Conservation (phyloP, 1,140 invertebrate genomes). For the Ceratoteleas bidentatus region DNA sequence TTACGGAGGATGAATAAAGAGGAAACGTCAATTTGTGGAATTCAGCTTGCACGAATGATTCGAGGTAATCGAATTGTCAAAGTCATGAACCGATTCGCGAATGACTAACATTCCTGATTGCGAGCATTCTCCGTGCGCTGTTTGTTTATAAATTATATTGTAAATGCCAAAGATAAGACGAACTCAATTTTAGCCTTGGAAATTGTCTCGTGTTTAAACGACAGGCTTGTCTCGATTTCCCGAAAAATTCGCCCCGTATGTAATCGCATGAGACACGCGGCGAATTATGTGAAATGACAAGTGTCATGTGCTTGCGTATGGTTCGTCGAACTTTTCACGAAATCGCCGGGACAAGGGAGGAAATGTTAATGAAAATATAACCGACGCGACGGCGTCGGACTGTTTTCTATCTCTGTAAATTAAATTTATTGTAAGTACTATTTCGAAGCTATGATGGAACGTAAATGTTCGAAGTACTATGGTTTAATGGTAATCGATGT, state of each 20-base stretch:
- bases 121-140: constrained; percentile 58
- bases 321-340: constrained; percentile 37
- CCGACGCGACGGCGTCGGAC: constrained; percentile 37
- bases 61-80: constrained; percentile 11
- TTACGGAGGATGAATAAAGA: constrained; percentile 14
- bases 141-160: constrained; percentile 65
- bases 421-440: constrained; percentile 63
- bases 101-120: constrained; percentile 45
- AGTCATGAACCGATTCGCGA: constrained; percentile 18
- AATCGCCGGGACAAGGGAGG: constrained; percentile 12
- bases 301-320: constrained; percentile 14
- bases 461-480: constrained; percentile 53
- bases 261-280: constrained; percentile 8
- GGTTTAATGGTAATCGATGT: constrained; percentile 62
- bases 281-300: constrained; percentile 24
- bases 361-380: constrained; percentile 62
- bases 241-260: constrained; percentile 36
- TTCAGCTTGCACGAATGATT: constrained; percentile 15
- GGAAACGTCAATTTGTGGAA: background rate
- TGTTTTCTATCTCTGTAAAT: constrained; percentile 67
- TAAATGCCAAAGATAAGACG: constrained; percentile 73
- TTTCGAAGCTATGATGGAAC: constrained; percentile 55
- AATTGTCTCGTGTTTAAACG: constrained; percentile 56
- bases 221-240: constrained; percentile 40
- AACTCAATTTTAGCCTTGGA: constrained; percentile 71